Evolutionary conservation across 2,113 vertebrate genomes (phyloP).

Genomic region (Nyctibius bracteatus): DNA sequence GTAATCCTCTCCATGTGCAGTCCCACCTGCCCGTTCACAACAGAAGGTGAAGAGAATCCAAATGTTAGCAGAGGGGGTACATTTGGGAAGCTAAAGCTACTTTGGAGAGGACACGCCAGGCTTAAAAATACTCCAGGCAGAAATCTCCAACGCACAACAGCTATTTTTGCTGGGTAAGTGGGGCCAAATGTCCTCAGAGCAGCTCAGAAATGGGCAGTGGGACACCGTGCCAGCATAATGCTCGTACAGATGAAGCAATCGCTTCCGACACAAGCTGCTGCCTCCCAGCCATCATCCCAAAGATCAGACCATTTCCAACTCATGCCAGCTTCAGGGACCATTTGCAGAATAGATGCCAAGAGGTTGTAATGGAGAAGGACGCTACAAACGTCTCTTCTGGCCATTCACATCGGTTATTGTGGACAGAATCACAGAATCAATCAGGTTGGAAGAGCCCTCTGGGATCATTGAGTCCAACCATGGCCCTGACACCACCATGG

Average conservation of each 20-base stretch:
- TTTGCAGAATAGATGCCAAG: neutral
- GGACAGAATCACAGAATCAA: no score
- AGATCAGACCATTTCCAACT: neutral
- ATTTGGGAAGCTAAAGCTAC: neutral
- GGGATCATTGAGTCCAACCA: no score
- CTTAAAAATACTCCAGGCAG: neutral
- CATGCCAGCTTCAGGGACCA: neutral
- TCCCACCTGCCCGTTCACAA: neutral
- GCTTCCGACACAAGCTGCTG: constrained; percentile 3
- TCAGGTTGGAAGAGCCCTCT: no score
- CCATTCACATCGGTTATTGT: neutral
- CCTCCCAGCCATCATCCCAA: neutral
- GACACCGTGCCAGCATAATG: neutral
- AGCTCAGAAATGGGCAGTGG: neutral
- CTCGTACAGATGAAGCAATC: neutral
- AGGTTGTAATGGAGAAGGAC: neutral
- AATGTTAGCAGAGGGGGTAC: neutral
- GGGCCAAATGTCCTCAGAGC: neutral
- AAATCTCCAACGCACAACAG: neutral
- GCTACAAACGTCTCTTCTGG: neutral
- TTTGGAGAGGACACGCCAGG: neutral
- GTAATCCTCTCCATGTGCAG: rapidly evolving
- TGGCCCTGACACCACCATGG: no score
- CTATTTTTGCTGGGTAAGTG: neutral
- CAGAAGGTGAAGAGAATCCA: neutral